Base-by-base conservation (phyloP, 2,113 vertebrate species). In the Australoheros scitulus region DNA sequence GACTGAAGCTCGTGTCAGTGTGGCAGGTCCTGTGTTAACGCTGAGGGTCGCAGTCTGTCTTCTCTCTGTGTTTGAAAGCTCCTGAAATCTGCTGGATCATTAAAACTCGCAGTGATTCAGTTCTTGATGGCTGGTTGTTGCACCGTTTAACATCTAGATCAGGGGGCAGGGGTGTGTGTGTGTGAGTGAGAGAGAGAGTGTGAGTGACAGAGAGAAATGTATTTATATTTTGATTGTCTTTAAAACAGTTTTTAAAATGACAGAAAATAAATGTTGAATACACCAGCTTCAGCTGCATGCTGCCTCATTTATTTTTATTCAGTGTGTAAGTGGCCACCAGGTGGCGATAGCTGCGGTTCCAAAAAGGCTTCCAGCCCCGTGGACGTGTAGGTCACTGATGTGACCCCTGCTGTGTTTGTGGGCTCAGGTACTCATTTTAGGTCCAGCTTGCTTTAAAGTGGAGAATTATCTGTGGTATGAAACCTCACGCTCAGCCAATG, bases 161-260 rank as follows among this genome's bases (percentile, higher is more conserved):
- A 88, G 87, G 89, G 81, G 81, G 82, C 82, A 76, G 85, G 77
- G 75, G 41, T 26, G 61, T 83, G 70, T 75, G 65, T 26, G 43
- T 36, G 79, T 13, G 55, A 61, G 57, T 34, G 87, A 32, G 84
- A 61, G 91, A 36, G 83, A 38, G 86, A 7, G 52, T 4, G 77
- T 11, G 76, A 14, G 70, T 36, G 85, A 4, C 85, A 79, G 60
- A 74, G 91, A 91, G 82, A 93, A 56, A 92, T 91, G 91, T 96
- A 95, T 95, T 95, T 96, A 95, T 96, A 95, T 95, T 95, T 94
- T 93, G 92, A 94, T 92, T 92, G 91, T 94, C 87, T 83, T 83
- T 83, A 87, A 38, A 90, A 88, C 75, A 0, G 85, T 95, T 95
- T 96, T 94, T 95, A 93, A 93, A 94, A 91, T 92, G 89, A 93